Conservation (phyloP, 2,888 invertebrate genomes). For the Acrobeloides nanus region DNA sequence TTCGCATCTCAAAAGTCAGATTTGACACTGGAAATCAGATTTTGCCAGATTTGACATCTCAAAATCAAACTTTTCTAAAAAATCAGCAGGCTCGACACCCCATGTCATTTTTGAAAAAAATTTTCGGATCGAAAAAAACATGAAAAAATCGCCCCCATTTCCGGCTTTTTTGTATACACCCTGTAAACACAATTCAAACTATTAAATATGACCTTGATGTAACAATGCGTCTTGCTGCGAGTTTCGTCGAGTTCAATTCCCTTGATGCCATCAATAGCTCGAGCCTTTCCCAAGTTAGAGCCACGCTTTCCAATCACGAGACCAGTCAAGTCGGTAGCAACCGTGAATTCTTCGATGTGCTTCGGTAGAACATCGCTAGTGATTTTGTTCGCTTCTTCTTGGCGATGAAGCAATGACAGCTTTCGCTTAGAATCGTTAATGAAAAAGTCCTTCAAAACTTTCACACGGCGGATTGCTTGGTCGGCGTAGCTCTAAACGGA, state of each 20-base stretch:
- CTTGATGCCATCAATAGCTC: conserved; percentile 67
- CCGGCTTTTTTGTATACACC: too few species aligned
- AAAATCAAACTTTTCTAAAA: too few species aligned
- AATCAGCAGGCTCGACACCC: too few species aligned
- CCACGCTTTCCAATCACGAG: conserved; percentile 74
- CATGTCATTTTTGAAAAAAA: too few species aligned
- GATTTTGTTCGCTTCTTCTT: conserved; percentile 30
- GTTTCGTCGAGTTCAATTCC: conserved; percentile 73
- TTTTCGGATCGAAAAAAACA: too few species aligned
- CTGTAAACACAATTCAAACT: conserved; percentile 92
- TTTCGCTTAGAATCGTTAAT: conserved; percentile 29
- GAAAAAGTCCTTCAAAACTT: conserved; percentile 24
- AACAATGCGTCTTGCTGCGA: too few species aligned
- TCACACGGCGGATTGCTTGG: conserved; percentile 14
- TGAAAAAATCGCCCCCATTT: too few species aligned
- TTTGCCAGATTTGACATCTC: too few species aligned
- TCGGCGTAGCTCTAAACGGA: conserved; percentile 18
- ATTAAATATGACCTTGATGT: too few species aligned
- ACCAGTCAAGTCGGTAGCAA: conserved; percentile 93
- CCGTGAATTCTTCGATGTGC: conserved; percentile 64
- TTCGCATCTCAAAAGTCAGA: too few species aligned
- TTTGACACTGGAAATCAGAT: too few species aligned
- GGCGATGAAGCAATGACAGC: conserved; percentile 22
- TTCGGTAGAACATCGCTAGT: too few species aligned
- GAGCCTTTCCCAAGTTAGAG: conserved; percentile 30